Evolutionary conservation across 2,797 vertebrate genomes (phyloP), one percentile per base, ranked within the genome.

Genomic region (Neosalanx taihuensis): DNA sequence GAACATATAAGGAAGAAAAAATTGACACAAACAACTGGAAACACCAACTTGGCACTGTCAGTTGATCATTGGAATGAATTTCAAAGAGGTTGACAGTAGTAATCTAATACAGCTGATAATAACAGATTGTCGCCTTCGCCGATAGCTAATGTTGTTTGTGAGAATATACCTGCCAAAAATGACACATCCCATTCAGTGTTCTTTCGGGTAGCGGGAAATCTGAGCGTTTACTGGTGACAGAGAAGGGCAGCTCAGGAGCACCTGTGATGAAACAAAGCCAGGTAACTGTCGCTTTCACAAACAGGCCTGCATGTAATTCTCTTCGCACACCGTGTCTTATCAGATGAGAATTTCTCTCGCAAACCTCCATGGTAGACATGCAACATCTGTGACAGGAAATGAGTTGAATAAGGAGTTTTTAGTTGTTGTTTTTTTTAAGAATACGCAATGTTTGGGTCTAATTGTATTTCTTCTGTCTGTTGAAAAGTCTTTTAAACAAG

Each of bases 81-180:
- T 23, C 7, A 26, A 23, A 60, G 58, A 60, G 58, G 58, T 60
- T 2, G 26, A 26, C 58, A 10, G 20, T 29, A 23, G 58, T 60
- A 60, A 60, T 60, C 23, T 23, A 13, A 60, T 26, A 60, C 58
- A n/a, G 26, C 12, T 60, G 58, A 60, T 60, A 26, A 60, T 60
- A 10, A 26, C 56, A 58, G 56, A 58, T 58, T 58, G 56, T 58
- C 56, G 23, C 56, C 56, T 2, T 6, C n/a, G 6, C 56, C 18
- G 56, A 58, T 20, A 58, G 56, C 17, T 58, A 20, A 58, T 58
- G 56, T 58, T 58, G 56, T 58, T 58, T 58, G 56, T 58, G 56
- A 58, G 56, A 58, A 58, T 58, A 58, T 58, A 60, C 20, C 23
- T 60, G 58, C 20, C 58, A 60, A 12, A 60, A 26, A 60, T 29